phyloP scores from a whole-genome alignment of 2,888 invertebrate species.

The Stramonita haemastoma region DNA sequence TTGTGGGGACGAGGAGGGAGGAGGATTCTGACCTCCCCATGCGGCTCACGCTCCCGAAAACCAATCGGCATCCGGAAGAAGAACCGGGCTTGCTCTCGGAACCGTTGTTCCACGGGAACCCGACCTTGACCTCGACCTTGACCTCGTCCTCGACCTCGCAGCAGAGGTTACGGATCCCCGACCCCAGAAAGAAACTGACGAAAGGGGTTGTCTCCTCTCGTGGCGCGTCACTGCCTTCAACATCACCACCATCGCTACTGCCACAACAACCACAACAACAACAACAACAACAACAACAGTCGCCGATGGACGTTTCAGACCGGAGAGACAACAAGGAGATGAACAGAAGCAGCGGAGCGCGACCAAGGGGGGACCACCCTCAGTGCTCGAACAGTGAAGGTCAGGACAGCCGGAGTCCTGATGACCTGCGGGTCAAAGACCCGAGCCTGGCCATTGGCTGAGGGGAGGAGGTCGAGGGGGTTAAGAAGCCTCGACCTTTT shows the following conservation, averaged over 20 bases:
- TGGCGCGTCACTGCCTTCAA: too few relatives aligned
- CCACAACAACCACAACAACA: too few relatives aligned
- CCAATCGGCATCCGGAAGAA: background rate
- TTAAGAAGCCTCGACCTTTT: too few relatives aligned
- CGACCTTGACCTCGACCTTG: background rate
- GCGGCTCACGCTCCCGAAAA: background rate
- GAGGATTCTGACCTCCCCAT: background rate
- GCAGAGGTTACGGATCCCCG: too few relatives aligned
- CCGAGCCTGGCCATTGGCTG: background rate
- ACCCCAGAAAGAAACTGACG: too few relatives aligned
- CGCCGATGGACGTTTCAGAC: background rate
- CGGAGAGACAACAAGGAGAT: background rate
- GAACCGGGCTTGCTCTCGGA: background rate
- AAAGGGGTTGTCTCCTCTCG: too few relatives aligned
- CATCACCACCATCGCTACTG: too few relatives aligned
- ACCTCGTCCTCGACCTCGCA: background rate
- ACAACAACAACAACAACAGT: too few relatives aligned
- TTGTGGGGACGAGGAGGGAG: too few relatives aligned
- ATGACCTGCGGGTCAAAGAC: background rate
- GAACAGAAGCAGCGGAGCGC: background rate
- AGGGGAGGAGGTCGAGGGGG: background rate
- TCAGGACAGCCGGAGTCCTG: background rate
- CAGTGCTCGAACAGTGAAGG: background rate
- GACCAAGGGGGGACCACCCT: background rate
- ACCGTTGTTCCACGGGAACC: background rate